These are phyloP conservation scores for Lophius piscatorius DNA, from an alignment of 2,113 vertebrate genomes.

Conservation along the genomic window DNA sequence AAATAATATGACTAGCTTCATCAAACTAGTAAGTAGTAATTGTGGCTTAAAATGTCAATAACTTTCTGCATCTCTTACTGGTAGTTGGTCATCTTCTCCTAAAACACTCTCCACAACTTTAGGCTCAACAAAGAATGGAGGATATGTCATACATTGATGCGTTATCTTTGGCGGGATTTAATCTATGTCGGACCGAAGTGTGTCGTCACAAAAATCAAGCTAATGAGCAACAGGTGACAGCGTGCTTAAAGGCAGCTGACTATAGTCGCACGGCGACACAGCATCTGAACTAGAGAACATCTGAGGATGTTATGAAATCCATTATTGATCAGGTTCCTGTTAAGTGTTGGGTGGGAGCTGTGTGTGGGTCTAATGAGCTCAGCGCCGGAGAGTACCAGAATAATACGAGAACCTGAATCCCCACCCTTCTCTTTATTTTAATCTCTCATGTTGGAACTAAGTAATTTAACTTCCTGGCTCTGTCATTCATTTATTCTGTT, in stretches of 20 bases:
- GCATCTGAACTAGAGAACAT: slow-evolving; percentile 5
- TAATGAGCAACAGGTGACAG: slow-evolving; percentile 26
- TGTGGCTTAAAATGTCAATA: too few species aligned
- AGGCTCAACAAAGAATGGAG: too few species aligned
- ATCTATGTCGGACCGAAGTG: too few species aligned
- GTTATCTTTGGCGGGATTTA: too few species aligned
- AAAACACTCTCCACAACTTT: too few species aligned
- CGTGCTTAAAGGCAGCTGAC: neutral
- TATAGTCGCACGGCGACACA: neutral
- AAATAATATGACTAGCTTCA: too few species aligned
- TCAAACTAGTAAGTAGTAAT: too few species aligned
- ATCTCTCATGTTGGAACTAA: slow-evolving; percentile 36
- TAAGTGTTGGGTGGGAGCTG: slow-evolving; percentile 21
- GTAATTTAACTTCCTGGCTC: slow-evolving; percentile 18
- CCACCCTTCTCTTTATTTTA: slow-evolving; percentile 10
- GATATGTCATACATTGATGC: too few species aligned
- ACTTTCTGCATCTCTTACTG: too few species aligned
- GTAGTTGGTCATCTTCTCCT: too few species aligned
- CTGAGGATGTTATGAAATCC: slow-evolving; percentile 50
- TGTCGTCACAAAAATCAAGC: neutral
- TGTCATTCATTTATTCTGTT: slow-evolving; percentile 36
- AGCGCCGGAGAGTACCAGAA: slow-evolving; percentile 1
- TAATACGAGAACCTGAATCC: slow-evolving; percentile 6
- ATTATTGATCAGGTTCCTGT: slow-evolving; percentile 35
- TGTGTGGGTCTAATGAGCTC: slow-evolving; percentile 54